Percentiles rank a stretch among this genome's conserved stretches.
These are phyloP conservation scores for Phylloscopus collybita DNA, from an alignment of 2,797 vertebrate species.

Conservation along the genomic window DNA sequence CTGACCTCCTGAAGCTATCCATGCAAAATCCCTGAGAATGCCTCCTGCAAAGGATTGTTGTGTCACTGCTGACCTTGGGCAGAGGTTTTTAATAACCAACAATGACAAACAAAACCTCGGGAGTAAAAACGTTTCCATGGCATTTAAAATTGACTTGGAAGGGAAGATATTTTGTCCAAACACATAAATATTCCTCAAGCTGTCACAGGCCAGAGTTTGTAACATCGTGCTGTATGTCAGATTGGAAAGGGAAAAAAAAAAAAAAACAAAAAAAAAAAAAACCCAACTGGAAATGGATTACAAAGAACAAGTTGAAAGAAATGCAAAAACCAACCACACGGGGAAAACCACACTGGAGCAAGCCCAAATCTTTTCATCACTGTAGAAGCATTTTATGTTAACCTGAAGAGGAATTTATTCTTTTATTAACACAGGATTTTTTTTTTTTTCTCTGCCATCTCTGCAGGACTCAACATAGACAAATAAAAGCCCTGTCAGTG, in stretches of 20 bases:
- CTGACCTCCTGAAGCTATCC: background rate
- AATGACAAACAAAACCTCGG: background rate
- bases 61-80: background rate
- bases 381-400: background rate
- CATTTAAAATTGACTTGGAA: slow-evolving; percentile 26
- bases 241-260: background rate
- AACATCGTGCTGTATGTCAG: background rate
- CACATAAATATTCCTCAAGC: slow-evolving; percentile 8
- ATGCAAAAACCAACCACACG: background rate
- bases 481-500: background rate
- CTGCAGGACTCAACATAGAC: background rate
- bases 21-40: background rate
- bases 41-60: background rate
- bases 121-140: background rate
- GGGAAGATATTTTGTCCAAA: slow-evolving; percentile 29
- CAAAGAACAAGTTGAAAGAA: slow-evolving; percentile 25
- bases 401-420: background rate
- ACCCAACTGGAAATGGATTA: background rate
- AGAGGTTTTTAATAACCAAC: background rate
- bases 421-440: background rate
- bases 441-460: background rate
- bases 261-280: background rate
- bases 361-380: slow-evolving; percentile 7
- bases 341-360: slow-evolving; percentile 25
- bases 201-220: background rate